Percentiles rank a stretch among this genome's conserved stretches.
Evolutionary conservation across 2,113 vertebrate species (phyloP).

Genomic region (Archilochus colubris): DNA sequence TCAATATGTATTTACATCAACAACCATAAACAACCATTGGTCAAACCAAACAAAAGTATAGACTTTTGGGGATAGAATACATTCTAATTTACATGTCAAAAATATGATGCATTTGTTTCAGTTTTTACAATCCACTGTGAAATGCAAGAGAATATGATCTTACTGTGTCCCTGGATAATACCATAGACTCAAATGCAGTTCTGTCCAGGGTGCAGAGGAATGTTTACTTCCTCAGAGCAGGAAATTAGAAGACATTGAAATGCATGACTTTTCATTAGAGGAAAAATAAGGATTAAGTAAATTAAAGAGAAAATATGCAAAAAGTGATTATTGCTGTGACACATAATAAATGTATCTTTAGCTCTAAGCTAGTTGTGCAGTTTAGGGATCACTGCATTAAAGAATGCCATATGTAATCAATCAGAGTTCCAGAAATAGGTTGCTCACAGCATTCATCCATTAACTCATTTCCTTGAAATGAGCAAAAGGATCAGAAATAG

Average conservation of each 20-base stretch:
- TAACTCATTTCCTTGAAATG: constrained; percentile 18
- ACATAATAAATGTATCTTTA: background rate
- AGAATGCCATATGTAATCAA: background rate
- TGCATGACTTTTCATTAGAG: constrained; percentile 11
- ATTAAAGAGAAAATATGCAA: background rate
- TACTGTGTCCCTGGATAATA: background rate
- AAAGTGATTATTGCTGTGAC: background rate
- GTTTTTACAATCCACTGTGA: constrained; percentile 1
- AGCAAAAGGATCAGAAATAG: background rate
- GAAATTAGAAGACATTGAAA: constrained; percentile 25
- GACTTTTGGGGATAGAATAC: background rate
- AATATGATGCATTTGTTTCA: constrained; percentile 2
- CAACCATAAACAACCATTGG: background rate
- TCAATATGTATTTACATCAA: background rate
- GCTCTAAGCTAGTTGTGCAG: background rate
- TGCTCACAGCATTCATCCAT: background rate
- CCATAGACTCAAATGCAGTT: background rate
- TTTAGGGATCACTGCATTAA: background rate
- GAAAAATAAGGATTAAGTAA: background rate
- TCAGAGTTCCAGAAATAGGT: constrained; percentile 6
- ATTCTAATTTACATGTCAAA: background rate
- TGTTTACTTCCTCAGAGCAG: background rate
- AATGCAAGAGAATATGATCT: background rate
- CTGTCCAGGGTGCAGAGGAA: background rate
- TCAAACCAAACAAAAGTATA: constrained; percentile 15